Conservation (phyloP, 1,140 invertebrate genomes). For the Luehdorfia chinensis region DNA sequence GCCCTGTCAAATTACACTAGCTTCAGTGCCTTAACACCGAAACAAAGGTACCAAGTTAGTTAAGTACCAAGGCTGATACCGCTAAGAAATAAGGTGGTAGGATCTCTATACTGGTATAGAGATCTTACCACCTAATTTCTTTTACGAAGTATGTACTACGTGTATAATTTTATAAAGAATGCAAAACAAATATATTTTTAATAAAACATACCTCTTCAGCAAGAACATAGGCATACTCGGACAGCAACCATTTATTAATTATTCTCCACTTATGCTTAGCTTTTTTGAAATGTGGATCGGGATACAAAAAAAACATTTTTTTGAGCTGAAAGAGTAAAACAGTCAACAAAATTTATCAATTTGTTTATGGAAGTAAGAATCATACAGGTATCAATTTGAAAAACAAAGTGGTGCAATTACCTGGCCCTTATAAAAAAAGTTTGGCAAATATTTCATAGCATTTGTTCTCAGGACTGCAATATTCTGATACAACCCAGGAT, state of each 20-base stretch:
- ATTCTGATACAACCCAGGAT: conserved; percentile 91
- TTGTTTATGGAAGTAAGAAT: conserved; percentile 12
- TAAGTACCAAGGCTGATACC: too few species aligned
- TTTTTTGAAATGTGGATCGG: conserved; percentile 99
- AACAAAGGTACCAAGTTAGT: too few species aligned
- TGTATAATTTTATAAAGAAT: neutral
- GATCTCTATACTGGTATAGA: too few species aligned
- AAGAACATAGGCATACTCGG: conserved; percentile 98
- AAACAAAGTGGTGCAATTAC: conserved; percentile 69
- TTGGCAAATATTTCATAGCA: conserved; percentile 99
- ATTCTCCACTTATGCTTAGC: conserved; percentile 99
- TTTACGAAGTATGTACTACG: too few species aligned
- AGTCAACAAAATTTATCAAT: conserved; percentile 1
- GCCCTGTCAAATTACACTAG: too few species aligned
- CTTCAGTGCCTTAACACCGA: too few species aligned
- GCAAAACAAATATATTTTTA: conserved; percentile 2
- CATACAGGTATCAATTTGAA: neutral
- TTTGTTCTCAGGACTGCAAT: conserved; percentile 97
- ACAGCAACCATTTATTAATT: conserved; percentile 93
- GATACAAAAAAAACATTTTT: conserved; percentile 99
- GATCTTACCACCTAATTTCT: too few species aligned
- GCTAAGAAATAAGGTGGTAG: too few species aligned
- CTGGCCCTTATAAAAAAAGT: conserved; percentile 97
- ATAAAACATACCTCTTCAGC: conserved; percentile 82
- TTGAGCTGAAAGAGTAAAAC: conserved; percentile 84